Base-by-base conservation (phyloP, 2,888 invertebrate species). In the Cataglyphis altisquamis region DNA sequence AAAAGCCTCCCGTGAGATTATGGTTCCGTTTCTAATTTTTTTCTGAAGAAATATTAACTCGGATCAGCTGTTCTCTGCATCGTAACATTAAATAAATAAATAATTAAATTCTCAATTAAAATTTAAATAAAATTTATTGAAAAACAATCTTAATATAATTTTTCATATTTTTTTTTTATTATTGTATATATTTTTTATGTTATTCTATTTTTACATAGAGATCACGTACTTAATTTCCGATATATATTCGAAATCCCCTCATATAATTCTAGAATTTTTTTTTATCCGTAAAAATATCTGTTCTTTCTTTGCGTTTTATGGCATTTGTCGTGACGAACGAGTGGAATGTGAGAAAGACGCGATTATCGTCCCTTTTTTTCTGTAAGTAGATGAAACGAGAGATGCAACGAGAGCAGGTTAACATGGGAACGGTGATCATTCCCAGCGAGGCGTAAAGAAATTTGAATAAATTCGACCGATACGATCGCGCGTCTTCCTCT, bases 391-490 rank as follows among this genome's bases (percentile, higher is more conserved):
- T 78, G 70, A 78, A 70, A 78, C 60, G 36, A 18, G 78, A 78
- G 60, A 78, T 18, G 68, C 78, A 70, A 70, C 60, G 78, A 78
- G 60, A 78, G 36, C 32, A 45, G 60, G 8, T 60, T 36, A 45
- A 60, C 70, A 12, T 21, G 68, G 32, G 41, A 68, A 68, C 18
- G 36, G 32, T 12, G 57, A 68, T 68, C 45, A 18, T 78, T 32
- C 41, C 21, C 55, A 60, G 62, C 75, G 81, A 78, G 67, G 64
- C 72, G 81, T 36, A 39, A 68, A 57, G 74, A 78, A 83, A 84
- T 89, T 68, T 62, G 78, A 87, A 88, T 89, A 88, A 88, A 87
- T 86, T 87, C 85, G 67, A 82, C 66, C 29, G 84, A 82, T 72
- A 80, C 62, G 48, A 82, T 86, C 82, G 72, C 32, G 10, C 32